Base-by-base conservation (phyloP, 1,140 invertebrate genomes). In the Paramacrobiotus metropolitanus region DNA sequence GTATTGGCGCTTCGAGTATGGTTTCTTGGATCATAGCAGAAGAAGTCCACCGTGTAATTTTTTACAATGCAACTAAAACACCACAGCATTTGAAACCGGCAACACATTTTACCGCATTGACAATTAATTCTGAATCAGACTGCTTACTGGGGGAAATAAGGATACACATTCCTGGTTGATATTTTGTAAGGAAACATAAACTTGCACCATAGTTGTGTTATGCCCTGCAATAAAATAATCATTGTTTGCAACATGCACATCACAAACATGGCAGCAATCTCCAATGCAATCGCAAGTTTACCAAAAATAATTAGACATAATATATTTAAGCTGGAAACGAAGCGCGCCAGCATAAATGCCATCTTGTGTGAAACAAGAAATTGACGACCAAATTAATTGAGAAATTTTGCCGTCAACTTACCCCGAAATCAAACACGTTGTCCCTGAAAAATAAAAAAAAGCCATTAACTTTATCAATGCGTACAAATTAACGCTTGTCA, bases 11-110 rank as follows among this genome's bases (percentile, higher is more conserved):
- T 55, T 4, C 15, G 15, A 4, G 48, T 55, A 24, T 55, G 48
- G 24, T 55, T 55, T 55, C 24, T 4, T 4, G 48, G 48, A 28
- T 55, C 48, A 24, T 55, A 55, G 48, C 48, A 55, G 48, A 55
- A 55, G 48, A 55, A 55, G 15, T 55, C 15, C 15, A 20, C 28
- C 48, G 15, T 55, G 48, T 55, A 55, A 28, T 55, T 55, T 28
- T 24, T 15, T 24, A 55, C 48, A 24, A 20, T 15, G 24, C 48
- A 55, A 9, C 48, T 55, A 24, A 15, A 55, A 55, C n/a, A n/a
- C n/a, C n/a, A n/a, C n/a, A n/a, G n/a, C n/a, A n/a, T n/a, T n/a
- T n/a, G n/a, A n/a, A n/a, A n/a, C n/a, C n/a, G n/a, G n/a, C n/a
- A n/a, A n/a, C n/a, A n/a, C n/a, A n/a, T n/a, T n/a, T n/a, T n/a